Evolutionary conservation across 2,888 invertebrate genomes (phyloP).

Genomic region (Drosophila mercatorum): DNA sequence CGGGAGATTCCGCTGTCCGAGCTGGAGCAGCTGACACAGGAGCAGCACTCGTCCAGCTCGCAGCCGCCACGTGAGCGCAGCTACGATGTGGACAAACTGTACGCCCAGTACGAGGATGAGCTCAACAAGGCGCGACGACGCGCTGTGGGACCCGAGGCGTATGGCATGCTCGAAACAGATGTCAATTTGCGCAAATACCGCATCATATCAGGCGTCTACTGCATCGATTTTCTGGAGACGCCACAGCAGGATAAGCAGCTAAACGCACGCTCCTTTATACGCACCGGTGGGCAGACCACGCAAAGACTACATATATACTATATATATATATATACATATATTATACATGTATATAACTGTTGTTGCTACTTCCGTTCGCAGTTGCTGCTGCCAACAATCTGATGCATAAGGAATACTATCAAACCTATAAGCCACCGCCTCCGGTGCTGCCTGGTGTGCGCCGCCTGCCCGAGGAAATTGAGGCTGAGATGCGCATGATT

Average conservation of each 20-base stretch:
- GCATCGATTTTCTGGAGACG: constrained; percentile 89
- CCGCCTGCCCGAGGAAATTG: constrained; percentile 91
- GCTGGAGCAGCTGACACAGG: constrained; percentile 72
- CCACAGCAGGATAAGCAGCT: constrained; percentile 88
- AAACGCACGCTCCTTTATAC: constrained; percentile 81
- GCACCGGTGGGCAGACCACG: constrained; percentile 76
- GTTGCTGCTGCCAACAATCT: constrained; percentile 85
- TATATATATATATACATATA: neutral
- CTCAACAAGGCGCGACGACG: constrained; percentile 79
- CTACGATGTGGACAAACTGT: constrained; percentile 84
- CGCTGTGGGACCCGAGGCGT: constrained; percentile 81
- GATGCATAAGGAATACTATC: constrained; percentile 87
- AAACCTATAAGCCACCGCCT: constrained; percentile 89
- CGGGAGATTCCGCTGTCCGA: constrained; percentile 74
- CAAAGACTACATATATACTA: neutral
- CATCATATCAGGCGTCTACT: constrained; percentile 91
- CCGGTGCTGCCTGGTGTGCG: constrained; percentile 88
- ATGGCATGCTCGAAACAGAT: constrained; percentile 86
- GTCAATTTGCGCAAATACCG: constrained; percentile 91
- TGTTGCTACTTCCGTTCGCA: constrained; percentile 35
- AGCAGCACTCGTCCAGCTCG: constrained; percentile 68
- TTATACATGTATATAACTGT: neutral
- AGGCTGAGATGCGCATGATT: constrained; percentile 90
- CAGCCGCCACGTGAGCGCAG: constrained; percentile 70
- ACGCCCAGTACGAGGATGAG: constrained; percentile 84